Evolutionary conservation across 2,113 vertebrate species (phyloP), one percentile per base, ranked within the genome.

Genomic region (Bujurquina vittata): DNA sequence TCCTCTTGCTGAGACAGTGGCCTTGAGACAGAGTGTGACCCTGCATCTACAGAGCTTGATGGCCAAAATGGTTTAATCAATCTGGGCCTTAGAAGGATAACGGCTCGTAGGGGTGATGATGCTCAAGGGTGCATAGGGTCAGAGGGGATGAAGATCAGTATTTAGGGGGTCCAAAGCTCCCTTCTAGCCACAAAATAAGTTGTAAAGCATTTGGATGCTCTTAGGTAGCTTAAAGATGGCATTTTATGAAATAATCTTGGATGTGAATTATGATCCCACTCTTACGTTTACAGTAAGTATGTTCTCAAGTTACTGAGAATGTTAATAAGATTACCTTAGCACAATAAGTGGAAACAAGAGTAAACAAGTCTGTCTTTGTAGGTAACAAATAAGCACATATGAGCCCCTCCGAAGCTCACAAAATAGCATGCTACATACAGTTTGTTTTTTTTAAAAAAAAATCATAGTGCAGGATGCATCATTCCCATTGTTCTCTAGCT

Each of bases 11-110:
- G 65, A 72, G 77, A 81, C n/a, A 18, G 43, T 26, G 46, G 82
- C 52, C 52, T n/a, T 84, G 40, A 73, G 46, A 84, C 22, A 63
- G 23, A 69, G 10, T 23, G 67, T 0, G 83, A 56, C 69, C 69
- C 74, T 73, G 76, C 20, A 57, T 58, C 23, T 59, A 29, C 7
- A 35, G n/a, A 29, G 31, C 22, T 40, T 2, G 1, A 33, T 83
- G 65, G 62, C 49, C n/a, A 4, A 35, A 78, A 49, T 17, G 7
- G 49, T 81, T 88, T 49, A 58, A 87, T 89, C 37, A 76, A 43
- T 22, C 11, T 49, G 52, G 43, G 52, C 35, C 57, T 78, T 31
- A 23, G 8, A 74, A 23, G 59, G 79, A 31, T 6, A 79, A 5
- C 4, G 52, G 58, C 18, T 10, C 10, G 57, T 81, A 46, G 56